Base-by-base conservation (phyloP, 2,113 vertebrate species). In the Lycocorax pyrrhopterus region DNA sequence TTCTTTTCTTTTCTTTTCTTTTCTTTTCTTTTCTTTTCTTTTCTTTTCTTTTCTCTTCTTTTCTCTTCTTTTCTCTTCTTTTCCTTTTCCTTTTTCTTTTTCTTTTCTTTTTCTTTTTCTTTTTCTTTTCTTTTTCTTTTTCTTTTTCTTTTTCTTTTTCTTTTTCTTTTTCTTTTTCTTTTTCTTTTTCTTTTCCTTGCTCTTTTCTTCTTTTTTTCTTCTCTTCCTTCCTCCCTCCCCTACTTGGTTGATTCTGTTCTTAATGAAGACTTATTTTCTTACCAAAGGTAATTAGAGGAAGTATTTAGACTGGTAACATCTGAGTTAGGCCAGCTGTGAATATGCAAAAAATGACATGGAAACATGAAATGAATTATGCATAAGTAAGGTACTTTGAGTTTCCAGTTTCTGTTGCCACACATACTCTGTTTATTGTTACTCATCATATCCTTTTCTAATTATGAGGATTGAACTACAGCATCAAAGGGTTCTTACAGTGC, bases 211-310 rank as follows among this genome's bases (percentile, higher is more conserved):
- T 8, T 20, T 22, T 16, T 6, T 52, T 47, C 23, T 21, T 39
- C 6, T 3, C 7, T 20, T 10, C 10, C 8, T 16, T 10, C 32
- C 5, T 10, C 22, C 30, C 13, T 39, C 4, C 3, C 4, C 47
- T 35, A 29, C 32, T 47, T 12, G 7, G 13, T 12, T 63, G 33
- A 55, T 84, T 53, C 27, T n/a, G 2, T 14, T 89, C 37, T 76
- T 63, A n/a, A 43, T 18, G 13, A 67, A 63, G 17, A 37, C 5
- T 29, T 55, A 5, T 37, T 49, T 30, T 78, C 46, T 82, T 78
- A 56, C 4, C 35, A 41, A 77, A 59, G 14, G 55, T 69, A 60
- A n/a, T 73, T 41, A 60, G 7, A 68, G 20, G 13, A 69, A 60
- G 6, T 35, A 47, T 58, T 91, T 66, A 53, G 21, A 33, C 12